These are phyloP conservation scores for Actenoides lindsayi DNA, from an alignment of 2,113 vertebrate genomes.

Conservation along the genomic window DNA sequence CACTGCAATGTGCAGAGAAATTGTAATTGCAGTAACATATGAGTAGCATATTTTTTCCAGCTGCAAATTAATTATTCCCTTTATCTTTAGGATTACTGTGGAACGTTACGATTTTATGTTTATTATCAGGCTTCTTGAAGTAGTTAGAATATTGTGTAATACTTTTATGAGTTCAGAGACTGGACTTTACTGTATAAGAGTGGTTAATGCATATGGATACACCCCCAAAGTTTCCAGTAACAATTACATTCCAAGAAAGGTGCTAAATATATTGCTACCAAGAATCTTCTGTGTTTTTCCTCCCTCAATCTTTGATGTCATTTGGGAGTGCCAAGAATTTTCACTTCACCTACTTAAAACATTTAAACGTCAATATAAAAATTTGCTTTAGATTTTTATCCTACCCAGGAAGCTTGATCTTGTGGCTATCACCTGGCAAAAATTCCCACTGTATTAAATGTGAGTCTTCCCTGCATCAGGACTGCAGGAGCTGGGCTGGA, in stretches of 20 bases:
- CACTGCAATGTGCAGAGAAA: conserved; percentile 14
- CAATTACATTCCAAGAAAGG: conserved; percentile 69
- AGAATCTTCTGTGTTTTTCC: conserved; percentile 57
- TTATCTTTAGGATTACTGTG: conserved; percentile 28
- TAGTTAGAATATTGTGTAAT: conserved; percentile 55
- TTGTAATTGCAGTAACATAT: not conserved
- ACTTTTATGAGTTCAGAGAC: conserved; percentile 50
- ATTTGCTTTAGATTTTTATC: conserved; percentile 37
- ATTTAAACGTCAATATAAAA: conserved; percentile 56
- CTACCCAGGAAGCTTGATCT: conserved; percentile 30
- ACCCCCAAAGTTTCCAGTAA: conserved; percentile 63
- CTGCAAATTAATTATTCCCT: conserved; percentile 21
- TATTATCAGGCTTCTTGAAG: conserved; percentile 21
- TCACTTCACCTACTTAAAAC: conserved; percentile 51
- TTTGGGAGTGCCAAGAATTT: conserved; percentile 44
- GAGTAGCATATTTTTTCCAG: conserved; percentile 12
- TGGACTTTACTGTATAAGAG: conserved; percentile 24
- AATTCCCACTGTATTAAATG: conserved; percentile 3
- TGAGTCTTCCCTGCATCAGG: not conserved
- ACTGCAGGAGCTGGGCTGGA: not conserved
- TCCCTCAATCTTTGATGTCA: conserved; percentile 52
- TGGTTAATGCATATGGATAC: conserved; percentile 34
- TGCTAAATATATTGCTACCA: conserved; percentile 64
- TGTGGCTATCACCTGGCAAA: conserved; percentile 33
- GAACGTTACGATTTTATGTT: conserved; percentile 29